Evolutionary conservation across 2,113 vertebrate species (phyloP), one percentile per base, ranked within the genome.

Genomic region (Mionectes macconnelli): DNA sequence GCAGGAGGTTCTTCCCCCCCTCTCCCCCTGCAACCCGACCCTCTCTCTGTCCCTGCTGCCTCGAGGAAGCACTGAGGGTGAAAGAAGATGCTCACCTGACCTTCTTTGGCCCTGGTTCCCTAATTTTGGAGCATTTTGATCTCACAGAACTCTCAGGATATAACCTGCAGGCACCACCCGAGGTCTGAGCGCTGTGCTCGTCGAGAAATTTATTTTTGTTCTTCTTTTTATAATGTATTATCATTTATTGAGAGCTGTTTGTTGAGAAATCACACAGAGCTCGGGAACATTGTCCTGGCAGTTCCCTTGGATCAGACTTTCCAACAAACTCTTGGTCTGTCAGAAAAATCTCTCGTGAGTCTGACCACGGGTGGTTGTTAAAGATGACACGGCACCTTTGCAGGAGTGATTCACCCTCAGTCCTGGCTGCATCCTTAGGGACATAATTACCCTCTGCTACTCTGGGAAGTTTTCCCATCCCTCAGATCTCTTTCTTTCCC

Each of bases 151-250:
- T 39, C 4, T 18, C 40, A n/a, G 16, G 31, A 44, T 20, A 33
- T 31, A 55, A 49, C 22, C 73, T 33, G 7, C 64, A 73, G 37
- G 50, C n/a, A 62, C 31, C 15, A 70, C 60, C 49, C 6, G 10
- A 37, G 14, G 49, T 31, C 37, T 63, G 25, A 4, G 5, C 0
- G 0, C 21, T 35, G 21, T 15, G n/a, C 69, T 77, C 44, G 44
- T 66, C 31, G 91, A 73, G 44, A 40, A 86, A 60, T 56, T 14
- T 14, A 24, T 49, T 49, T 49, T 49, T 49, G 49, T 25, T 25
- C 24, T 25, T 12, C 24, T 25, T 49, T 49, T 25, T 25, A 49
- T 49, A 14, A 49, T 49, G 24, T 14, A 24, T 49, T 14, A 49
- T 14, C 8, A 49, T 49, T 24, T 49, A 14, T 25, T 25, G 49